Evolutionary conservation across 2,888 invertebrate genomes (phyloP).

Genomic region (Emmelina monodactyla): DNA sequence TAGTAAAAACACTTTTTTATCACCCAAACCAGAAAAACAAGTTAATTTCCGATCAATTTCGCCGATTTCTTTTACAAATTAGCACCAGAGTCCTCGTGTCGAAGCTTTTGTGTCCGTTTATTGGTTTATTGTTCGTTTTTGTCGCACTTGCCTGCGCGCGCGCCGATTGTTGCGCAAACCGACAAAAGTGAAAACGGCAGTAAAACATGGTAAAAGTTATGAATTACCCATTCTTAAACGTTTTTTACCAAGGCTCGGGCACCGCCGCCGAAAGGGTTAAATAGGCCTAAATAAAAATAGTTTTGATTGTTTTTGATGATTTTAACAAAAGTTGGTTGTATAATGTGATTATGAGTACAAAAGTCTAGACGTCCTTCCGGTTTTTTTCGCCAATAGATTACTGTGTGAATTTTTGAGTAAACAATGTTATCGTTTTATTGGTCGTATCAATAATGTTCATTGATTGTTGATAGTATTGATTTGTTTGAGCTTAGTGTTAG

Average conservation of each 20-base stretch:
- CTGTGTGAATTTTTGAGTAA: no score
- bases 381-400: no score
- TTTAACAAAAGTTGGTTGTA: no score
- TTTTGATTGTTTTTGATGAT: no score
- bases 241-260: slow-evolving; percentile 17
- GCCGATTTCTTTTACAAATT: slow-evolving; percentile 46
- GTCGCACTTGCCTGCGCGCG: slow-evolving; percentile 22
- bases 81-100: slow-evolving; percentile 48
- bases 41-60: no score
- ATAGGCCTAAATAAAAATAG: no score
- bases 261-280: slow-evolving; percentile 23
- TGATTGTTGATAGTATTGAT: no score
- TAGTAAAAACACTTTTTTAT: no score
- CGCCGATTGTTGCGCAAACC: slow-evolving; percentile 36
- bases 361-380: background rate
- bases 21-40: no score
- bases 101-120: slow-evolving; percentile 48
- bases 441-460: no score
- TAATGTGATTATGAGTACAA: slow-evolving; percentile 3
- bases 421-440: no score
- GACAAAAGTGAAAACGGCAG: slow-evolving; percentile 57
- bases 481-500: no score
- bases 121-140: slow-evolving; percentile 30
- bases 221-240: slow-evolving; percentile 2
- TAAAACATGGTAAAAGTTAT: slow-evolving; percentile 42